Percentiles rank a stretch among this genome's conserved stretches.
Evolutionary conservation across 2,113 vertebrate species (phyloP).

Genomic region (Malurus alboscapulatus): DNA sequence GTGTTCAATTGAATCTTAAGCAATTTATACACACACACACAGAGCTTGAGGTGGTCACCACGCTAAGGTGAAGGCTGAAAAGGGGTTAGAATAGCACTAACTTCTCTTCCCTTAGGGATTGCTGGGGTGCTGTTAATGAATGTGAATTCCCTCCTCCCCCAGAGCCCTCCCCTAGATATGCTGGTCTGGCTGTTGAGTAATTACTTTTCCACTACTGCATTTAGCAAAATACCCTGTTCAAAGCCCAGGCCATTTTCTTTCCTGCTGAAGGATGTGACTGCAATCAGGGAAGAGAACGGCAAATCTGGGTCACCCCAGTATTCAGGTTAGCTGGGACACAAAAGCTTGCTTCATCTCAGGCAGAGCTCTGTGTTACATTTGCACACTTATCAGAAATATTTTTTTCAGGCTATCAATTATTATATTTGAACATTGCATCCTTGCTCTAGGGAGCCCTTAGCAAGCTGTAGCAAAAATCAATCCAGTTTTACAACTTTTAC

Average conservation of each 20-base stretch:
- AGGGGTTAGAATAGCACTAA: conserved; percentile 83
- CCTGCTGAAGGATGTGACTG: conserved; percentile 63
- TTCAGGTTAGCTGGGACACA: conserved; percentile 59
- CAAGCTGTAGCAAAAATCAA: conserved; percentile 79
- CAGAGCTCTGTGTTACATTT: conserved; percentile 33
- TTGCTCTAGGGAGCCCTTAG: conserved; percentile 77
- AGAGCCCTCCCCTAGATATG: conserved; percentile 66
- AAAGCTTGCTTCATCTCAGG: conserved; percentile 64
- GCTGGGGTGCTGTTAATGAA: conserved; percentile 85
- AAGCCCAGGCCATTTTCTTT: conserved; percentile 80
- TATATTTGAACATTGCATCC: conserved; percentile 73
- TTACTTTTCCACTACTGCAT: conserved; percentile 86
- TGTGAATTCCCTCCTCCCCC: conserved; percentile 73
- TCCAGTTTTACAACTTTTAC: conserved; percentile 80
- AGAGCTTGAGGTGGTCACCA: conserved; percentile 77
- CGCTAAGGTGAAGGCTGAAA: conserved; percentile 81
- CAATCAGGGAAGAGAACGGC: conserved; percentile 68
- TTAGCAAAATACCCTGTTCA: conserved; percentile 87
- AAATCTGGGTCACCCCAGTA: conserved; percentile 70
- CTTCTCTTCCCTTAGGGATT: conserved; percentile 76
- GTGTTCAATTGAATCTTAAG: conserved; percentile 73
- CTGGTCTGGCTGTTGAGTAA: conserved; percentile 83
- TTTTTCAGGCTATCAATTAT: conserved; percentile 80
- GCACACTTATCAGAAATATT: conserved; percentile 70
- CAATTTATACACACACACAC: conserved; percentile 69